Percentiles rank a stretch among this genome's conserved stretches.
Evolutionary conservation across 2,888 invertebrate species (phyloP).

Genomic region (Clivina fossor): DNA sequence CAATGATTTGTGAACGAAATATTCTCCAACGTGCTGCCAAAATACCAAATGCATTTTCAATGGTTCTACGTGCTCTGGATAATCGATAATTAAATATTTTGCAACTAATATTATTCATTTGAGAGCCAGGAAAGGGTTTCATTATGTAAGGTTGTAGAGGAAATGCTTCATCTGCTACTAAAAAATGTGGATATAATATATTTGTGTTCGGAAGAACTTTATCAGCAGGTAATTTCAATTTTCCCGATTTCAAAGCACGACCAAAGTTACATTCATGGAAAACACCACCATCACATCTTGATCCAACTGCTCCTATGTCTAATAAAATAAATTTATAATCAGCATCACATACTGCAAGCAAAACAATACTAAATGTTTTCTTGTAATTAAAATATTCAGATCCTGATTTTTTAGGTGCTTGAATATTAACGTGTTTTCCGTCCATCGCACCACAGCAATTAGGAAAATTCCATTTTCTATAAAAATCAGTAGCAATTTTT

Average conservation of each 20-base stretch:
- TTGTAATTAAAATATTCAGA: conserved; percentile 23
- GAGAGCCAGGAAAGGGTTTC: conserved; percentile 36
- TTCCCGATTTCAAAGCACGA: conserved; percentile 2
- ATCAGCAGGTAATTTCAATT: conserved; percentile 34
- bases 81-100: conserved; percentile 38
- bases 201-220: conserved; percentile 16
- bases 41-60: conserved; percentile 31
- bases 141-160: conserved; percentile 34
- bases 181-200: conserved; percentile 32
- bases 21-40: conserved; percentile 26
- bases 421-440: conserved; percentile 19
- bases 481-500: conserved; percentile 15
- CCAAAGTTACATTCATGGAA: conserved; percentile 32
- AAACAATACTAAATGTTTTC: too few species aligned
- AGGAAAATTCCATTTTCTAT: not conserved
- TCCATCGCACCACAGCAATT: conserved; percentile 10
- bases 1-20: conserved; percentile 21
- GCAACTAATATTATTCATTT: conserved; percentile 31
- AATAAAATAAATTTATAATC: conserved; percentile 33
- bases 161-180: conserved; percentile 20
- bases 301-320: conserved; percentile 35
- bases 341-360: conserved; percentile 38
- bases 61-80: conserved; percentile 14
- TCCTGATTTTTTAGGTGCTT: conserved; percentile 14
- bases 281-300: conserved; percentile 35